phyloP scores from a whole-genome alignment of 2,888 invertebrate genomes.

The Dynastes tityus region DNA sequence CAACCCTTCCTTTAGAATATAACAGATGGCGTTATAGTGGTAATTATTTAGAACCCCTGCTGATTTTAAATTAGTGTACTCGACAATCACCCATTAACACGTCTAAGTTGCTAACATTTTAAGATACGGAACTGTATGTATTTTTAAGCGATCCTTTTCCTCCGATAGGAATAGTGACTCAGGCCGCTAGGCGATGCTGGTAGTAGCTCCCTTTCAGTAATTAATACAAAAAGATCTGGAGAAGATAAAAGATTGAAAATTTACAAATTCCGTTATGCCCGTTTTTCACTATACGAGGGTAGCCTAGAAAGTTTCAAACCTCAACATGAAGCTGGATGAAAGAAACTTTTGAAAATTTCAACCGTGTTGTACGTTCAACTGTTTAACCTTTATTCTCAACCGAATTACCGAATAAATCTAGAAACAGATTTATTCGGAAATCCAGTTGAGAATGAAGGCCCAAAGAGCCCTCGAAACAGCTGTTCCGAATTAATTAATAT shows the following conservation, averaged over 20 bases:
- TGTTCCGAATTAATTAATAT: too few species aligned
- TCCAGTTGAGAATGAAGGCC: too few species aligned
- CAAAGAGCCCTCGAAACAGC: too few species aligned
- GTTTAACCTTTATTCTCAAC: too few species aligned
- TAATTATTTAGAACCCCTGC: slow-evolving; percentile 3
- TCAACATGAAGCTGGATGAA: too few species aligned
- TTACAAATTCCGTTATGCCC: neutral
- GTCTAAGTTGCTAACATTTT: neutral
- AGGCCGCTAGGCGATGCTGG: neutral
- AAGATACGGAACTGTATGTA: neutral
- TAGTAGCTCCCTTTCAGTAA: neutral
- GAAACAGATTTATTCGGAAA: too few species aligned
- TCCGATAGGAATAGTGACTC: neutral
- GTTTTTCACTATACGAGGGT: too few species aligned
- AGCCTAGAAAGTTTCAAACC: too few species aligned
- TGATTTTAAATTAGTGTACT: neutral
- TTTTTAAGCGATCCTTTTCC: neutral
- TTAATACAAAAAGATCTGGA: neutral
- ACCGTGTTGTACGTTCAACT: too few species aligned
- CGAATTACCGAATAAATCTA: too few species aligned
- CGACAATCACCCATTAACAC: slow-evolving; percentile 1
- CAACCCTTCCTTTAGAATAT: too few species aligned
- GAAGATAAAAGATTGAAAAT: neutral
- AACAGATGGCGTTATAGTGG: slow-evolving; percentile 2
- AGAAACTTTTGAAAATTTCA: too few species aligned